These are phyloP conservation scores for Formica aserva DNA, from an alignment of 2,888 invertebrate genomes.

Conservation along the genomic window DNA sequence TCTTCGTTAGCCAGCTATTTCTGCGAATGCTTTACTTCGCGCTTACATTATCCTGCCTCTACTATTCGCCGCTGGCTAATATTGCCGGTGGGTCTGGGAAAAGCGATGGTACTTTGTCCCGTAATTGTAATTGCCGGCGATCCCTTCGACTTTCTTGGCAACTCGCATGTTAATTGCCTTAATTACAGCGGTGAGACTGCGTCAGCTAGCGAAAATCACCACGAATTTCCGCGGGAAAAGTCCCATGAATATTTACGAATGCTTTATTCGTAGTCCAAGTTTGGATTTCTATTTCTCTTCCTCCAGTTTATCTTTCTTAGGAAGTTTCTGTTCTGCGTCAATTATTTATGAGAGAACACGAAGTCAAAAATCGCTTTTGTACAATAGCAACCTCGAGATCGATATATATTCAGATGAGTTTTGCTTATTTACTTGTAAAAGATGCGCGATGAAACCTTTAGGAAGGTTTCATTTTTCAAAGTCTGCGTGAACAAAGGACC, in stretches of 20 bases:
- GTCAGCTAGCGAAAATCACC: conserved; percentile 54
- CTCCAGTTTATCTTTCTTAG: neutral
- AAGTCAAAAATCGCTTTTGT: conserved; percentile 30
- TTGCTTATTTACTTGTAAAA: neutral
- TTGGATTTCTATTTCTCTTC: conserved; percentile 66
- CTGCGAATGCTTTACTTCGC: neutral
- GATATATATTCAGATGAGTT: conserved; percentile 20
- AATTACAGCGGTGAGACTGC: conserved; percentile 67
- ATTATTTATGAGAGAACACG: conserved; percentile 30
- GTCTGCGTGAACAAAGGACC: neutral
- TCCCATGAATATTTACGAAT: conserved; percentile 80
- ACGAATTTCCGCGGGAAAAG: conserved; percentile 55
- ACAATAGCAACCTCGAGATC: neutral
- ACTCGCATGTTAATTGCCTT: conserved; percentile 74
- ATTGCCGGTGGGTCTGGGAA: conserved; percentile 41
- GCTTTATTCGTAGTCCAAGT: conserved; percentile 73
- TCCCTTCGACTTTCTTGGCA: conserved; percentile 54
- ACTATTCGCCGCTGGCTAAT: conserved; percentile 41
- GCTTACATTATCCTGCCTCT: neutral
- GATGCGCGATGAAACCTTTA: neutral
- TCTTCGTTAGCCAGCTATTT: neutral
- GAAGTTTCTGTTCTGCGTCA: conserved; percentile 7
- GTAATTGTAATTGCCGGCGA: conserved; percentile 42
- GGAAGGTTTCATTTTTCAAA: neutral
- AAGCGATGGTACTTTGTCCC: conserved; percentile 23